Conservation (phyloP, 2,888 invertebrate species). For the Apoda limacodes region DNA sequence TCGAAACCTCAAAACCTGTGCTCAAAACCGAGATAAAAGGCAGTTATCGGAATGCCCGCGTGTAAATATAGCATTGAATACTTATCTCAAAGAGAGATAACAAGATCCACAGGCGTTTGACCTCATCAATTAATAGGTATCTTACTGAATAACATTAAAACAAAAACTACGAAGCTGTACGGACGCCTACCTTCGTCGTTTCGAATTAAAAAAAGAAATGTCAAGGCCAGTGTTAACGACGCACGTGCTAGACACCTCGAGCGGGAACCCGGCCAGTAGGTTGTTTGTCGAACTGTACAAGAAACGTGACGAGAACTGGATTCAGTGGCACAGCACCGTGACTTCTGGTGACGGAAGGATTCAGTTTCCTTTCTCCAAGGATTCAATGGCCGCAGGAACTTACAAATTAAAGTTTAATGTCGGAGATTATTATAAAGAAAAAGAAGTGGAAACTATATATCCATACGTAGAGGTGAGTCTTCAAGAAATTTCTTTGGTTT, state of each 20-base stretch:
- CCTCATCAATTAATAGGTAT: too few species aligned
- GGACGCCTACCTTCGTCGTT: too few species aligned
- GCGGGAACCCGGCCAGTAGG: conserved; percentile 75
- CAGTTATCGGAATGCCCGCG: too few species aligned
- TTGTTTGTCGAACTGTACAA: conserved; percentile 77
- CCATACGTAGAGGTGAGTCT: conserved; percentile 78
- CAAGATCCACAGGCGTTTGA: too few species aligned
- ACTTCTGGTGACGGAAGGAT: conserved; percentile 78
- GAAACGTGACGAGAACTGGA: conserved; percentile 75
- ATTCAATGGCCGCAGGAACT: conserved; percentile 73
- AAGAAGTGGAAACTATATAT: conserved; percentile 74
- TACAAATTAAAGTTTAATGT: conserved; percentile 83
- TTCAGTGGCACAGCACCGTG: conserved; percentile 70
- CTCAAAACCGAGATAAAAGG: too few species aligned
- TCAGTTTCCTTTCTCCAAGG: conserved; percentile 69
- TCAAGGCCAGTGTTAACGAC: conserved; percentile 75
- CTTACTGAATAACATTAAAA: too few species aligned
- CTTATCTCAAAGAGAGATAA: too few species aligned
- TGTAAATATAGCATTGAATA: too few species aligned
- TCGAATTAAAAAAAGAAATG: conserved; percentile 25
- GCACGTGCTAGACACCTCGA: conserved; percentile 79
- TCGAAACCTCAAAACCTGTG: too few species aligned
- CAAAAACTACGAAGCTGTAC: too few species aligned
- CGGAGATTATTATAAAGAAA: conserved; percentile 74
- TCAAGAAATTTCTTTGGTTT: too few species aligned